Evolutionary conservation across 2,888 invertebrate species (phyloP).

Genomic region (Zhuqinia jingwanae): DNA sequence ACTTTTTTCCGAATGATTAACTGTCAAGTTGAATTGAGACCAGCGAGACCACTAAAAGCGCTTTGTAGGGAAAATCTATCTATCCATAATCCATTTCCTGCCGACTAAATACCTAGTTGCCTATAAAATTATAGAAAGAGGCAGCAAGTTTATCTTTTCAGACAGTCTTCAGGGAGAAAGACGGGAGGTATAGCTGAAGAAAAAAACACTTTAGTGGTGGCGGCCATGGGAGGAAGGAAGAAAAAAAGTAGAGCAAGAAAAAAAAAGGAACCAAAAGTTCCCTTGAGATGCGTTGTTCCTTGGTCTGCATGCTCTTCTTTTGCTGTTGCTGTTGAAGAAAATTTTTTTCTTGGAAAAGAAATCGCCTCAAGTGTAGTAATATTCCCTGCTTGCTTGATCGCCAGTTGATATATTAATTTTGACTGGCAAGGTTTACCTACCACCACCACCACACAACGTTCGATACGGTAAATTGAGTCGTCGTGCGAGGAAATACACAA

Average conservation of each 20-base stretch:
- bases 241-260: conserved; percentile 54
- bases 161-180: neutral
- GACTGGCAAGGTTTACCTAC: conserved; percentile 43
- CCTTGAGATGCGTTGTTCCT: conserved; percentile 23
- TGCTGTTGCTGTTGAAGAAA: conserved; percentile 38
- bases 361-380: conserved; percentile 48
- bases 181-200: neutral
- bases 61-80: neutral
- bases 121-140: neutral
- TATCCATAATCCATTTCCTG: too few species aligned
- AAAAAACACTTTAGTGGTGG: too few species aligned
- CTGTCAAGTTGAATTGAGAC: conserved; percentile 59
- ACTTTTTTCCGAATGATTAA: conserved; percentile 58
- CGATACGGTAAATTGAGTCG: neutral
- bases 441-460: neutral
- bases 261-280: conserved; percentile 6
- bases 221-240: neutral
- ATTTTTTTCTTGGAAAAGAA: conserved; percentile 24
- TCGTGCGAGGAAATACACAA: neutral
- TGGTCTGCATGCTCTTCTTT: too few species aligned
- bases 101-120: conserved; percentile 4
- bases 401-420: conserved; percentile 60
- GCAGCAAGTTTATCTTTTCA: neutral
- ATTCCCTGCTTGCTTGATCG: conserved; percentile 55
- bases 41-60: neutral